Conservation (phyloP, 2,888 invertebrate species). For the Ophraella communa region DNA sequence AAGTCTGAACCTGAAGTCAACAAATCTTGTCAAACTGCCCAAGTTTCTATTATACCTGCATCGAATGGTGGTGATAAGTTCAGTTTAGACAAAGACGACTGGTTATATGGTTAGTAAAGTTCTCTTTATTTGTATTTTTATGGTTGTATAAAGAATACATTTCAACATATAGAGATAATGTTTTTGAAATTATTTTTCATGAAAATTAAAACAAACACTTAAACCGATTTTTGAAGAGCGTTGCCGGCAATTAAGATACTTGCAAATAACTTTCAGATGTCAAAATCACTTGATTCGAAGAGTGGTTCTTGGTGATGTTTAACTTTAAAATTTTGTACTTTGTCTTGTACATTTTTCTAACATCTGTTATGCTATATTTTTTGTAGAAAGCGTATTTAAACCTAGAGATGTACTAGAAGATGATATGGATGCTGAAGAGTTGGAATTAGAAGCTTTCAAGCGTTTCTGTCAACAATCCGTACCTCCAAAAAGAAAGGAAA, state of each 20-base stretch:
- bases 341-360: no score
- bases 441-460: slow-evolving; percentile 87
- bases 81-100: slow-evolving; percentile 56
- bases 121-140: background rate
- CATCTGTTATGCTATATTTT: no score
- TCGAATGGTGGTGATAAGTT: slow-evolving; percentile 45
- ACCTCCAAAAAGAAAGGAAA: slow-evolving; percentile 77
- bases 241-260: no score
- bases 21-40: slow-evolving; percentile 54
- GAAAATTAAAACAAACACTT: no score
- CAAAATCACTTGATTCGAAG: no score
- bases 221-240: no score
- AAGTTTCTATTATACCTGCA: slow-evolving; percentile 59
- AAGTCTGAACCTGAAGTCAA: slow-evolving; percentile 46
- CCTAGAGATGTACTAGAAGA: slow-evolving; percentile 82
- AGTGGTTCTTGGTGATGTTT: no score
- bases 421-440: slow-evolving; percentile 79
- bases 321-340: no score
- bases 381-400: slow-evolving; percentile 73
- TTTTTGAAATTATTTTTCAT: no score
- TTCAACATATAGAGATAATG: no score
- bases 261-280: no score
- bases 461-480: slow-evolving; percentile 85
- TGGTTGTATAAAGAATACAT: no score
- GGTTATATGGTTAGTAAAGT: slow-evolving; percentile 54